Conservation (phyloP, 2,113 vertebrate genomes). For the Pavo muticus region DNA sequence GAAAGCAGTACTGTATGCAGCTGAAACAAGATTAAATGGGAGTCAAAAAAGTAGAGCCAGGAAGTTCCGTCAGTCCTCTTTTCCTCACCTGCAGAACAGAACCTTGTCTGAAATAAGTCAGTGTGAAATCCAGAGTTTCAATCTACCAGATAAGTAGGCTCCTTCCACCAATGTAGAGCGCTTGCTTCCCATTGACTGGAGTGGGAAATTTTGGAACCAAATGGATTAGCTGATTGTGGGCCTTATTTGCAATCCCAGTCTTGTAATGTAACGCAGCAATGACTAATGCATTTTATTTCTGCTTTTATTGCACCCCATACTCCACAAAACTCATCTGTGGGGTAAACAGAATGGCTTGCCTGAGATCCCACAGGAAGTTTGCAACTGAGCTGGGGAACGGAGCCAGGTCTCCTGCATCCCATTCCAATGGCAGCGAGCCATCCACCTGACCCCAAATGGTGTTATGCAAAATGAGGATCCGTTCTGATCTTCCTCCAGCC, state of each 20-base stretch:
- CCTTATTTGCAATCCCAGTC: background rate
- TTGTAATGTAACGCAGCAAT: background rate
- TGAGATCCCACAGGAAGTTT: constrained; percentile 23
- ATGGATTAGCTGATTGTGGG: background rate
- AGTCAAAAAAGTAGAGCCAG: background rate
- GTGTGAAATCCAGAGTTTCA: background rate
- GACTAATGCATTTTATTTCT: constrained; percentile 16
- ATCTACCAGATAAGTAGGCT: background rate
- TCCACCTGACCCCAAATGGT: constrained; percentile 24
- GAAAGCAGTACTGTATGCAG: background rate
- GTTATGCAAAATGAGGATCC: constrained; percentile 28
- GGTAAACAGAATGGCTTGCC: constrained; percentile 1
- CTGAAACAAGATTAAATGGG: background rate
- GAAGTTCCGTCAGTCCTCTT: background rate
- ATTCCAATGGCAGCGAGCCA: constrained; percentile 28
- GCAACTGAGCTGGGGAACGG: background rate
- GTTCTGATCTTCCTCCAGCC: constrained; percentile 10
- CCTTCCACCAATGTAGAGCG: background rate
- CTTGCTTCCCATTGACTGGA: background rate
- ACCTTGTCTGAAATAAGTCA: background rate
- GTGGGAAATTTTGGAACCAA: background rate
- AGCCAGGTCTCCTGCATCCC: constrained; percentile 27
- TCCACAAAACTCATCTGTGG: constrained; percentile 28
- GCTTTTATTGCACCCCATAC: background rate
- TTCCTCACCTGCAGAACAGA: background rate